These are phyloP conservation scores for Rhaphigaster nebulosa DNA, from an alignment of 2,888 invertebrate genomes.

Conservation along the genomic window DNA sequence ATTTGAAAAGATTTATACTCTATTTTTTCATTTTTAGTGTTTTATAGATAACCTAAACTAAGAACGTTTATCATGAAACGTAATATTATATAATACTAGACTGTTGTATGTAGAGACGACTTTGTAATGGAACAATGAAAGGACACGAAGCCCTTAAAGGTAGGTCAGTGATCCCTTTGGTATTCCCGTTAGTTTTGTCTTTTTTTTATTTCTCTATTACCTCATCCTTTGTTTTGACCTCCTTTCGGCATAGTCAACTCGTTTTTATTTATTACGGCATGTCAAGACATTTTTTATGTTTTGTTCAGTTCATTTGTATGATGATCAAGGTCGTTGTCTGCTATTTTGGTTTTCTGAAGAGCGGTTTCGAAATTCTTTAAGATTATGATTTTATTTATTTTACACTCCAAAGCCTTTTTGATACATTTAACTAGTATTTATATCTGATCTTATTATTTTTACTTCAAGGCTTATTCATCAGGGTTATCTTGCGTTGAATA, in stretches of 20 bases:
- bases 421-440: too few species aligned
- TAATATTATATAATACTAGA: too few species aligned
- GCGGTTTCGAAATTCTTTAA: neutral
- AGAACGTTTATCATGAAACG: too few species aligned
- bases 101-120: too few species aligned
- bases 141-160: neutral
- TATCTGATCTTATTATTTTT: too few species aligned
- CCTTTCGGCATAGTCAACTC: neutral
- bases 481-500: too few species aligned
- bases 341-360: neutral
- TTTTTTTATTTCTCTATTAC: neutral
- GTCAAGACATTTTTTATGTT: neutral
- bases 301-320: neutral
- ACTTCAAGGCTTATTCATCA: too few species aligned
- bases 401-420: neutral
- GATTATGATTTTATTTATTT: neutral
- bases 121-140: neutral
- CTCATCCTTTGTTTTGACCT: neutral
- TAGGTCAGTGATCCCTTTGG: neutral
- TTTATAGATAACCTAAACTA: too few species aligned
- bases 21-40: too few species aligned
- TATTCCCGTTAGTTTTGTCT: neutral
- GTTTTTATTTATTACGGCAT: neutral
- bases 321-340: neutral
- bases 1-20: too few species aligned